A percentile compares a stretch with the other conserved stretches of the same genome.
Conservation (phyloP, 2,797 vertebrate genomes). For the Poeciliopsis presidionis region DNA sequence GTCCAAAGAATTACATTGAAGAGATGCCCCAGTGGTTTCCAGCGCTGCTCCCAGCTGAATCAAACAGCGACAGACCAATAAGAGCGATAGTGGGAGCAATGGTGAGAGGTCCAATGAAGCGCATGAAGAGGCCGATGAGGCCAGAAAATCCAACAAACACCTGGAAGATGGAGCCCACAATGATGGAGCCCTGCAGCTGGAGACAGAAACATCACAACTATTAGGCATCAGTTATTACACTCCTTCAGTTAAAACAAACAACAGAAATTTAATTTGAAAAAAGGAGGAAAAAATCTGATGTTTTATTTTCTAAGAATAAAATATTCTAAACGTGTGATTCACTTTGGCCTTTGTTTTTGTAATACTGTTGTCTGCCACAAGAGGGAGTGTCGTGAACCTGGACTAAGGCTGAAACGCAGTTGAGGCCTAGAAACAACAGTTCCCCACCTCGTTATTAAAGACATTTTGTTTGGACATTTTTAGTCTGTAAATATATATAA, state of each 20-base stretch:
- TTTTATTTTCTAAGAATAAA: no score
- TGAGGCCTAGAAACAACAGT: not conserved
- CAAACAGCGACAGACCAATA: slow-evolving; percentile 91
- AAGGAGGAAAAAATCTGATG: not conserved
- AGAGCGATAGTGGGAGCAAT: slow-evolving; percentile 95
- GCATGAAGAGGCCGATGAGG: slow-evolving; percentile 92
- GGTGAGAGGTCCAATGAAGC: slow-evolving; percentile 94
- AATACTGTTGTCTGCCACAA: not conserved
- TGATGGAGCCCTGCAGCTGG: slow-evolving; percentile 93
- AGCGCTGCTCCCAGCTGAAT: slow-evolving; percentile 86
- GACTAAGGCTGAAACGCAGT: no score
- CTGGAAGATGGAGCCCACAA: slow-evolving; percentile 94
- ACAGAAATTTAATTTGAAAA: not conserved
- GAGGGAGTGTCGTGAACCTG: not conserved
- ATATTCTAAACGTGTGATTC: not conserved
- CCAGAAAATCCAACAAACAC: slow-evolving; percentile 94
- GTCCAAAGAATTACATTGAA: slow-evolving; percentile 72
- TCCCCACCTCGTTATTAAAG: not conserved
- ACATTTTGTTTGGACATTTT: not conserved
- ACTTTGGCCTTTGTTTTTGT: not conserved
- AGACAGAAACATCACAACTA: slow-evolving; percentile 8
- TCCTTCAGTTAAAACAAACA: not conserved
- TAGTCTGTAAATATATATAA: not conserved
- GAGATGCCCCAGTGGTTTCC: slow-evolving; percentile 95
- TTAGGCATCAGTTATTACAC: not conserved